Evolutionary conservation across 2,797 vertebrate genomes (phyloP).

Genomic region (Falco cherrug): DNA sequence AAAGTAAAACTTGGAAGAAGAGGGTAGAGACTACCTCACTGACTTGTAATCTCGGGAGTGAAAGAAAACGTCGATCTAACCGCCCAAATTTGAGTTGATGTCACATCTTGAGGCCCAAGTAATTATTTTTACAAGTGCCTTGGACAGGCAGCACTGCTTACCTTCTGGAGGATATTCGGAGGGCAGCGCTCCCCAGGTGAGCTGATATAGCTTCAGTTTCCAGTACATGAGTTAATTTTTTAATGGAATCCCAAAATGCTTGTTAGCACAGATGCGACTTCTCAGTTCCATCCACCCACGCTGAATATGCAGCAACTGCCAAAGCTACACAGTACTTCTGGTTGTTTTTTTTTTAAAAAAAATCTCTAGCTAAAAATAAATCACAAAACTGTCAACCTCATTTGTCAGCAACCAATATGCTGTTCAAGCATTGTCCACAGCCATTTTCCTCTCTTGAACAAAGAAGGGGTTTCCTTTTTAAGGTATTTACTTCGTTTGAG

Average conservation of each 20-base stretch:
- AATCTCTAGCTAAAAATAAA: constrained; percentile 57
- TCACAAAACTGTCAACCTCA: not conserved
- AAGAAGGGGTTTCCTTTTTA: not conserved
- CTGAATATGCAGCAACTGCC: constrained; percentile 33
- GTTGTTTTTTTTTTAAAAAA: not conserved
- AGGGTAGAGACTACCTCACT: not conserved
- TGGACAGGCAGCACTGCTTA: constrained; percentile 61
- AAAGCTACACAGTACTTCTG: constrained; percentile 37
- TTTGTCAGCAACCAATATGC: constrained; percentile 4
- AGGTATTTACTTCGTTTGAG: constrained; percentile 17
- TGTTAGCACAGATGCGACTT: not conserved
- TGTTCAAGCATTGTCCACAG: constrained; percentile 9
- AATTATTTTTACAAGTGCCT: not conserved
- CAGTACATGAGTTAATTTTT: constrained; percentile 79
- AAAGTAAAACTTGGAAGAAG: not conserved
- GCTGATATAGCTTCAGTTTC: constrained; percentile 84
- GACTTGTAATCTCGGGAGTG: not conserved
- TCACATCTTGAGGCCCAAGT: not conserved
- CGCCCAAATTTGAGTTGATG: not conserved
- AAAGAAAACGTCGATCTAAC: not conserved
- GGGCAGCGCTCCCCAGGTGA: constrained; percentile 77
- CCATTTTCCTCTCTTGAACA: constrained; percentile 36
- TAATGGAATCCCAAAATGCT: constrained; percentile 38
- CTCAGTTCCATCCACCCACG: constrained; percentile 56
- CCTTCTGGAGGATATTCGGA: constrained; percentile 81